Percentiles rank a stretch among this genome's conserved stretches.
Conservation (phyloP, 2,888 invertebrate genomes). For the Meghimatium bilineatum region DNA sequence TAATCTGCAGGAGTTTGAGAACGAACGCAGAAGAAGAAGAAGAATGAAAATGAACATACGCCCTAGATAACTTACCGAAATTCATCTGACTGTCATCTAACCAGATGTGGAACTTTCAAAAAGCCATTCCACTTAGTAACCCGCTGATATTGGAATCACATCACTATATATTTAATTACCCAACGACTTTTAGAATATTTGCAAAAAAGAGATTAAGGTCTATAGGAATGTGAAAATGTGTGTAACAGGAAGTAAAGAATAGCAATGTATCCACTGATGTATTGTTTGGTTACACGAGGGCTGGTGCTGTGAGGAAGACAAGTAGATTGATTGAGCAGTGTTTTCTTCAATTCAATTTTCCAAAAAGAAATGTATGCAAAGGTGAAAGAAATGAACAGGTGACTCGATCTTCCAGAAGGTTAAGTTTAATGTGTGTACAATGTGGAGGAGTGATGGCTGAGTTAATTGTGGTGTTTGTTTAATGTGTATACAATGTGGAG, state of each 20-base stretch:
- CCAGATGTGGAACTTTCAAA: too few species aligned
- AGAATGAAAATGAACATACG: too few species aligned
- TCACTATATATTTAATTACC: slow-evolving; percentile 8
- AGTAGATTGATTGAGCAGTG: slow-evolving; percentile 1
- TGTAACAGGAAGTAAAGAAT: not conserved
- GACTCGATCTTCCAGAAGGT: too few species aligned
- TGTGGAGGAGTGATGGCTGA: too few species aligned
- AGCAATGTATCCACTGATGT: not conserved
- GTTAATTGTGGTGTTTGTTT: too few species aligned
- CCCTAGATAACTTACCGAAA: too few species aligned
- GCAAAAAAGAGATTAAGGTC: not conserved
- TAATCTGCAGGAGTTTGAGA: too few species aligned
- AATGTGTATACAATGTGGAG: too few species aligned
- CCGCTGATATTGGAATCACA: not conserved
- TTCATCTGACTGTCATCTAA: too few species aligned
- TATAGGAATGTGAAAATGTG: not conserved
- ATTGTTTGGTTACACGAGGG: not conserved
- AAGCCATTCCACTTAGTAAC: too few species aligned
- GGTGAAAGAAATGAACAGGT: not conserved
- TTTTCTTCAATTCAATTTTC: not conserved
- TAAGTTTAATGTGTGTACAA: too few species aligned
- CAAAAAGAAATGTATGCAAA: not conserved
- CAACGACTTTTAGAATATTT: not conserved
- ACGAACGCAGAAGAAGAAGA: too few species aligned
- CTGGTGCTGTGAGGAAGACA: not conserved